These are phyloP conservation scores for Eulemur rubriventer DNA, from an alignment of 2,797 vertebrate species.

Conservation along the genomic window DNA sequence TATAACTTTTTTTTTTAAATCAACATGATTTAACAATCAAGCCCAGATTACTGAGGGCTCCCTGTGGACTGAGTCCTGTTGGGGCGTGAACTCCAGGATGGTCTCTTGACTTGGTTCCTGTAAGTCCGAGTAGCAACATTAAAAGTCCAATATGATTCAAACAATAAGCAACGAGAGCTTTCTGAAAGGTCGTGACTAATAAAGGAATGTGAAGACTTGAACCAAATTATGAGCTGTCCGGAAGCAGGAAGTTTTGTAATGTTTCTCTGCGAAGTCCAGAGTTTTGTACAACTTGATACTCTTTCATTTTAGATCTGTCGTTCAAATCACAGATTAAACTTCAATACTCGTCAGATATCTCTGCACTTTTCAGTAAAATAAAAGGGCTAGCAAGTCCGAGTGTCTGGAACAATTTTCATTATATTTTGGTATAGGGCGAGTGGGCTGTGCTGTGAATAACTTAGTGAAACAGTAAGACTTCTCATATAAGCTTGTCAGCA, in stretches of 20 bases:
- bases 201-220: slow-evolving; percentile 79
- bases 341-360: neutral
- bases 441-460: slow-evolving; percentile 43
- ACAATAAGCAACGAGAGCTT: slow-evolving; percentile 36
- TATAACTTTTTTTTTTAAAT: neutral
- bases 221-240: slow-evolving; percentile 80
- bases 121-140: neutral
- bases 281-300: slow-evolving; percentile 36
- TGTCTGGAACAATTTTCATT: neutral
- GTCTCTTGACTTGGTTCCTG: neutral
- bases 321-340: neutral
- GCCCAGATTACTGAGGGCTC: neutral
- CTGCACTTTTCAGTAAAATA: neutral
- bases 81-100: neutral
- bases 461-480: slow-evolving; percentile 24
- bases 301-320: slow-evolving; percentile 8
- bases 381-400: neutral
- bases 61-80: neutral
- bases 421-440: neutral
- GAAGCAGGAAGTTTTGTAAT: slow-evolving; percentile 81
- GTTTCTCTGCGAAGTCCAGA: slow-evolving; percentile 52
- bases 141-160: neutral
- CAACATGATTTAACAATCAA: neutral
- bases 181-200: slow-evolving; percentile 71
- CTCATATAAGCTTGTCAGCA: neutral